Evolutionary conservation across 2,888 invertebrate genomes (phyloP), one percentile per base, ranked within the genome.

Genomic region (Heteropelma amictum): DNA sequence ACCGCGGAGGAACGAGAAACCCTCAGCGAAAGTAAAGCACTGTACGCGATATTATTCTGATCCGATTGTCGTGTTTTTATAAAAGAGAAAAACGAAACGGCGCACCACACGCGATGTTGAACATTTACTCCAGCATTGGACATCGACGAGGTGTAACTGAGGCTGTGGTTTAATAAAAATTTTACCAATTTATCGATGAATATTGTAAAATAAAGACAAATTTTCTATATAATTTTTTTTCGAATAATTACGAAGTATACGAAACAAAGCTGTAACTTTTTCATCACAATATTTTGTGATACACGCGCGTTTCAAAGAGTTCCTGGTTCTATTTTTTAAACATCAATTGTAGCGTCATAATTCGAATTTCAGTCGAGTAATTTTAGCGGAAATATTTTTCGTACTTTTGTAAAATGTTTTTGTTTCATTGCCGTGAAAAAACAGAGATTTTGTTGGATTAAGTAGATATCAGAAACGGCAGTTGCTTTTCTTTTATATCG

Each of bases 311-410:
- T n/a, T 28, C 35, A 12, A 61, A 51, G 64, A 72, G 79, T 83
- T 82, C 78, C 80, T 80, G 80, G 72, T 76, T 80, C 72, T 78
- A 63, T 19, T 30, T 47, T 17, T 42, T 30, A 26, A 61, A 64
- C 14, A 64, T 77, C 69, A 21, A 33, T 61, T 33, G 7, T 26
- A 42, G 28, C 33, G 30, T 12, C 23, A 58, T 4, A 28, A 10
- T 1, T 17, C 17, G 6, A 42, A 17, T 8, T 45, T 28, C 2
- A 28, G 10, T 10, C 3, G 14, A 7, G 12, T 26, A 7, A 47
- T 21, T 21, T 45, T 45, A 19, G 19, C 17, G 17, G n/a, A 12
- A 47, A 33, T 14, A 23, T 21, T 19, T 33, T 21, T 33, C 3
- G 33, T 1, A 12, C 35, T 69, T 26, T 54, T 45, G 17, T 60